Percentiles rank a stretch among this genome's conserved stretches.
Conservation (phyloP, 2,797 vertebrate species). For the Myiotriccus ornatus region DNA sequence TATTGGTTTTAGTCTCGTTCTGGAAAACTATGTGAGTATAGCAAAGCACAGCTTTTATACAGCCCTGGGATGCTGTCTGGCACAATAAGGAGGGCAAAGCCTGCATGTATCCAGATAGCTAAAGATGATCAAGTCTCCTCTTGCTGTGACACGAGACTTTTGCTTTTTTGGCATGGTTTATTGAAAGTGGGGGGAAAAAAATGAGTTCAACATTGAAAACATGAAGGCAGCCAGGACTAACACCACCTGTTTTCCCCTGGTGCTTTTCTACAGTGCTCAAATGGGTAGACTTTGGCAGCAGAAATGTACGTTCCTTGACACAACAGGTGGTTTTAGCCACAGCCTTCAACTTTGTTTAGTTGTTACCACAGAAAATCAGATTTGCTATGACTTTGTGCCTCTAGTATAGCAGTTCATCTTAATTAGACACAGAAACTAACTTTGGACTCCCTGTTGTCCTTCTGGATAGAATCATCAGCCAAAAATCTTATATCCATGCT, state of each 20-base stretch:
- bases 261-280: background rate
- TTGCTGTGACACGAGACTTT: background rate
- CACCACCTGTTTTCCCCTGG: background rate
- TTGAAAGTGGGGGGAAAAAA: accelerated
- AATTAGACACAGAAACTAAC: slow-evolving; percentile 13
- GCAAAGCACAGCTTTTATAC: background rate
- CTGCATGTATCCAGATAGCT: background rate
- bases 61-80: background rate
- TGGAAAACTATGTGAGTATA: background rate
- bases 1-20: background rate
- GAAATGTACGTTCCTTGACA: background rate
- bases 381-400: background rate
- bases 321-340: slow-evolving; percentile 4
- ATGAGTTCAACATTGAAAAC: background rate
- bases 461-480: background rate
- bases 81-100: background rate
- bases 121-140: background rate
- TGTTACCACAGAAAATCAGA: slow-evolving; percentile 6
- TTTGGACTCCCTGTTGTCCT: background rate
- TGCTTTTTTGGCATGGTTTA: background rate
- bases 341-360: background rate
- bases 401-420: background rate
- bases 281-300: slow-evolving; percentile 10
- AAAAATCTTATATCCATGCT: background rate
- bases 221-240: background rate